Conservation (phyloP, 2,888 invertebrate genomes). For the Drosophila subquinaria region DNA sequence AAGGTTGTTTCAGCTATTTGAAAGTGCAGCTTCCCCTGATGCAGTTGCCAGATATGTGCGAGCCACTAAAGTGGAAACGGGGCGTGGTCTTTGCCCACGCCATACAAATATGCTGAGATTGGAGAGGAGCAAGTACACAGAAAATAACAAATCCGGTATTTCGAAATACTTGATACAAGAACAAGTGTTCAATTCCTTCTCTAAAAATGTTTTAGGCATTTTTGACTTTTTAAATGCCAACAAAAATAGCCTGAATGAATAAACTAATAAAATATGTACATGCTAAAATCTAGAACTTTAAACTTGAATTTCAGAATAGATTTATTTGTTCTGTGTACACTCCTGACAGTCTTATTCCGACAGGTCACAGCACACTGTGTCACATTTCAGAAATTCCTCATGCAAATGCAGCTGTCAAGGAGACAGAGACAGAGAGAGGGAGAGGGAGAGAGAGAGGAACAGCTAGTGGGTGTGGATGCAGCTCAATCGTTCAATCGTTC, state of each 20-base stretch:
- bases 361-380: slow-evolving; percentile 49
- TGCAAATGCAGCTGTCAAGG: slow-evolving; percentile 53
- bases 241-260: too few relatives aligned
- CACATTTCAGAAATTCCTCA: slow-evolving; percentile 74
- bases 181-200: too few relatives aligned
- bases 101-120: slow-evolving; percentile 15
- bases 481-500: slow-evolving; percentile 56
- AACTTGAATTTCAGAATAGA: too few relatives aligned
- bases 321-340: background rate
- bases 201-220: too few relatives aligned
- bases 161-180: too few relatives aligned
- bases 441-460: background rate
- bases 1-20: slow-evolving; percentile 39
- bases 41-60: slow-evolving; percentile 40
- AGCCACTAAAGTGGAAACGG: slow-evolving; percentile 57
- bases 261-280: too few relatives aligned
- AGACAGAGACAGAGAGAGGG: slow-evolving; percentile 1
- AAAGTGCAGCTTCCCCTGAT: slow-evolving; percentile 47
- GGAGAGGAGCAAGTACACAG: slow-evolving; percentile 7
- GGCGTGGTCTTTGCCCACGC: slow-evolving; percentile 68
- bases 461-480: slow-evolving; percentile 50
- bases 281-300: too few relatives aligned
- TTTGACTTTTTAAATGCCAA: too few relatives aligned
- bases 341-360: background rate
- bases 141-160: too few relatives aligned